Conservation (phyloP, 2,797 vertebrate genomes). For the Rhadinocentrus ornatus region DNA sequence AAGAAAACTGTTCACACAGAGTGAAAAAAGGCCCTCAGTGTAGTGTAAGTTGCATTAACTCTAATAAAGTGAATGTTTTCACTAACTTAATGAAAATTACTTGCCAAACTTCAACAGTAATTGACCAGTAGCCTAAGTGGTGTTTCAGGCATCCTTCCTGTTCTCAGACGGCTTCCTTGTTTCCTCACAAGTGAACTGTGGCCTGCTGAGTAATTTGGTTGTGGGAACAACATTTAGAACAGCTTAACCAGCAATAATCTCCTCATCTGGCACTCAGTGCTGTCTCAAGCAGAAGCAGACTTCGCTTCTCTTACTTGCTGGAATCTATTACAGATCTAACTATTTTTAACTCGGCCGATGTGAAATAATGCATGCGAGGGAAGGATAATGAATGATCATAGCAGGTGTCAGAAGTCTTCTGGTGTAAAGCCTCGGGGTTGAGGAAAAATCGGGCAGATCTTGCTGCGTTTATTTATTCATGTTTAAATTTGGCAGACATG, state of each 20-base stretch:
- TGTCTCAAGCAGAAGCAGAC: constrained; percentile 55
- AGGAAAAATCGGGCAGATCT: constrained; percentile 66
- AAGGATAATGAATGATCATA: constrained; percentile 67
- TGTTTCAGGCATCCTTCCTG: not conserved
- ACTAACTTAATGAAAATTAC: not conserved
- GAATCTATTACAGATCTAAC: constrained; percentile 55
- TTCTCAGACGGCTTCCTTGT: constrained; percentile 49
- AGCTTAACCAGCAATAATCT: constrained; percentile 75
- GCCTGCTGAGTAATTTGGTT: constrained; percentile 70
- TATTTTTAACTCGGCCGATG: constrained; percentile 64
- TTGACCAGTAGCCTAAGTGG: not conserved
- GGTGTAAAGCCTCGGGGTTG: constrained; percentile 48
- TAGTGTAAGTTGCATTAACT: not conserved
- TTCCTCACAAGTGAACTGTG: constrained; percentile 70
- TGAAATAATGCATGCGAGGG: constrained; percentile 66
- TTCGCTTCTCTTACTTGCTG: constrained; percentile 57
- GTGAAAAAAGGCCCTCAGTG: not conserved
- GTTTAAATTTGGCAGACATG: constrained; percentile 63
- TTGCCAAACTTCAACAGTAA: not conserved
- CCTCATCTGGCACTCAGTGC: constrained; percentile 63
- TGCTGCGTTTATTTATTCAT: constrained; percentile 72
- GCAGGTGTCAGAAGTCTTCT: constrained; percentile 70
- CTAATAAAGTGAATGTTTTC: not conserved
- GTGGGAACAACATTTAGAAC: constrained; percentile 48
- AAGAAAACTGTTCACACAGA: constrained; percentile 4